Evolutionary conservation across 2,113 vertebrate genomes (phyloP), one percentile per base, ranked within the genome.

Genomic region (Cynopterus brachyotis): DNA sequence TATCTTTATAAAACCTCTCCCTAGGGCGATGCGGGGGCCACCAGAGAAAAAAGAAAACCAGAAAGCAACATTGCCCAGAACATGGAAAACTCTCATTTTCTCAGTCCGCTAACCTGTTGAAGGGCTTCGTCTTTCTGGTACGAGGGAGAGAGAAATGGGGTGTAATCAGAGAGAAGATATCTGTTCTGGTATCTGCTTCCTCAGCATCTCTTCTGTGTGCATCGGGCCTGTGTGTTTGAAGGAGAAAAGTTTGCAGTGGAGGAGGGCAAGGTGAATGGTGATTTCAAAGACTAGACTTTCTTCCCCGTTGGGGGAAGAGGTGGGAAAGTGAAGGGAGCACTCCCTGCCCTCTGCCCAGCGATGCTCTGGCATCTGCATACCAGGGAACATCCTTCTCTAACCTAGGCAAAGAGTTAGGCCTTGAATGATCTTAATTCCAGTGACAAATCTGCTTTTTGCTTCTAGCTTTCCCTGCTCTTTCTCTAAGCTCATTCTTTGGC

Each of bases 81-180:
- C 19, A 28, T 19, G 22, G 42, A 9, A 70, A 30, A 35, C 28
- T 17, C 28, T 19, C 3, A 13, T 35, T 20, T 45, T 53, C 55
- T 53, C 4, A 4, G 37, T 37, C 16, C 30, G 20, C 16, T 28
- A 1, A 24, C 9, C 13, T 15, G n/a, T 2, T 2, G 16, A 47
- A 45, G 15, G 32, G 32, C n/a, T 40, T 40, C 2, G 0, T 30
- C 28, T 26, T 59, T 62, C 32, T 24, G 70, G 66, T 20, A 30
- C 40, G 67, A 40, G 42, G 22, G 40, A 67, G 72, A 81, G 16
- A 26, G 35, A 45, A 45, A 50, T 3, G 5, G n/a, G 24, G 8
- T 6, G 6, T 0, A 26, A 1, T 7, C 3, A 5, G 28, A 40
- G n/a, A 47, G 28, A 67, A 40, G 32, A 6, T 7, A 28, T 3